phyloP scores from a whole-genome alignment of 1,140 invertebrate genomes.

The Babylonia areolata region DNA sequence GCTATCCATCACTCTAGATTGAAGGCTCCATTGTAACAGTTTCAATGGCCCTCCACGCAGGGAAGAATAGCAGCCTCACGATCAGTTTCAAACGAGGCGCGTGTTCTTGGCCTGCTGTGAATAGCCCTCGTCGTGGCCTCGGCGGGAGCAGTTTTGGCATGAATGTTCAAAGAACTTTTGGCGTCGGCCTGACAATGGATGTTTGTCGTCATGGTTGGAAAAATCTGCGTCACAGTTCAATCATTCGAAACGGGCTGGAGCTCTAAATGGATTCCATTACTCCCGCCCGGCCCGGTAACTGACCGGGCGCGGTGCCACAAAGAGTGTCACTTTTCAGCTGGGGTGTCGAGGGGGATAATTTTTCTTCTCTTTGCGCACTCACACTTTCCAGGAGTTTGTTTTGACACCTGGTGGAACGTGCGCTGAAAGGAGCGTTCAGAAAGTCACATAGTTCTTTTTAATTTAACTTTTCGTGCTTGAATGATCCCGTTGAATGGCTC shows the following conservation, averaged over 20 bases:
- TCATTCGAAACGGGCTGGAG: not conserved
- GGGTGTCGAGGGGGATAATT: not conserved
- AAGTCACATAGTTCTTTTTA: not conserved
- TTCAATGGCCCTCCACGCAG: not conserved
- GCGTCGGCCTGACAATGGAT: not conserved
- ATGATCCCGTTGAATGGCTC: not conserved
- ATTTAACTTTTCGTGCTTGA: not conserved
- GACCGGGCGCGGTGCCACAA: not conserved
- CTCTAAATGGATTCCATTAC: not conserved
- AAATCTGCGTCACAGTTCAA: not conserved
- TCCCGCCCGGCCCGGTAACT: not conserved
- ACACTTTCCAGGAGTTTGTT: constrained; percentile 2
- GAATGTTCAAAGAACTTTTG: not conserved
- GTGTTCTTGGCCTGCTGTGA: not conserved
- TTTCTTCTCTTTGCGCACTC: constrained; percentile 18
- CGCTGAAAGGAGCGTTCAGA: not conserved
- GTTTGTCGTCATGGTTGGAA: constrained; percentile 8
- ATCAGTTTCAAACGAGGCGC: not conserved
- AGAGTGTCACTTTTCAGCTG: not conserved
- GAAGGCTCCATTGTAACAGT: constrained; percentile 1
- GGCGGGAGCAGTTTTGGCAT: not conserved
- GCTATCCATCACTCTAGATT: not conserved
- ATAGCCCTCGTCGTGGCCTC: not conserved
- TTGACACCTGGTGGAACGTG: constrained; percentile 1
- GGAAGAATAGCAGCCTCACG: not conserved